phyloP scores from a whole-genome alignment of 2,113 vertebrate genomes.

The Nipponia nippon region DNA sequence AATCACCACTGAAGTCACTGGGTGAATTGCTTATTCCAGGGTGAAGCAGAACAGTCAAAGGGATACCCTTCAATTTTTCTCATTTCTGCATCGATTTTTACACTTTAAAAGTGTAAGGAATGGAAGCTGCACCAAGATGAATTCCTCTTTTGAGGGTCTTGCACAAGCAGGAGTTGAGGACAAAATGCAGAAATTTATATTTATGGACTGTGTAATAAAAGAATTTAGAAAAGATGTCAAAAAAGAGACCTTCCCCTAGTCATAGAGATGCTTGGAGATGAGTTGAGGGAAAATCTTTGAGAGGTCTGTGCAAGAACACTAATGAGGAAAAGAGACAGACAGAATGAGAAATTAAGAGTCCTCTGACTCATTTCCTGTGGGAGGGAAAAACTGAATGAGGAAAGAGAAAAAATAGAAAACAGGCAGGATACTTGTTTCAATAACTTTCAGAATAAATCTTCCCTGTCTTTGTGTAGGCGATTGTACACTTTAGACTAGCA shows the following conservation, averaged over 20 bases:
- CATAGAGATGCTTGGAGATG: not conserved
- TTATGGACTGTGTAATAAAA: not conserved
- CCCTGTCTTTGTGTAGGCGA: not conserved
- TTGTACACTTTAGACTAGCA: not conserved
- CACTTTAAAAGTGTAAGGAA: not conserved
- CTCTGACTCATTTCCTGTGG: conserved; percentile 45
- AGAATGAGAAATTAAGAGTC: not conserved
- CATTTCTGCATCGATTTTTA: not conserved
- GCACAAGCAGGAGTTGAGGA: not conserved
- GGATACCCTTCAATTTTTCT: not conserved
- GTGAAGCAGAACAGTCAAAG: not conserved
- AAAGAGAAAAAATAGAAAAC: conserved; percentile 2
- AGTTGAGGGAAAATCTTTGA: not conserved
- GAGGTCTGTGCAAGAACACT: not conserved
- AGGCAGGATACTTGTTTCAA: not conserved
- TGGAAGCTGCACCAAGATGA: not conserved
- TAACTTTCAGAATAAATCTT: not conserved
- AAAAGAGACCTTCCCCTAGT: not conserved
- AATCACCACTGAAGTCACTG: not conserved
- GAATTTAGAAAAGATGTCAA: not conserved
- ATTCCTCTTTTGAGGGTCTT: not conserved
- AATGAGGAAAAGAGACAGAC: not conserved
- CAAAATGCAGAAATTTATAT: not conserved
- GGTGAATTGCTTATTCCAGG: not conserved
- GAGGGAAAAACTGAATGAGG: not conserved